These are phyloP conservation scores for Brachypalpus laphriformis DNA, from an alignment of 2,888 invertebrate species.

Conservation along the genomic window DNA sequence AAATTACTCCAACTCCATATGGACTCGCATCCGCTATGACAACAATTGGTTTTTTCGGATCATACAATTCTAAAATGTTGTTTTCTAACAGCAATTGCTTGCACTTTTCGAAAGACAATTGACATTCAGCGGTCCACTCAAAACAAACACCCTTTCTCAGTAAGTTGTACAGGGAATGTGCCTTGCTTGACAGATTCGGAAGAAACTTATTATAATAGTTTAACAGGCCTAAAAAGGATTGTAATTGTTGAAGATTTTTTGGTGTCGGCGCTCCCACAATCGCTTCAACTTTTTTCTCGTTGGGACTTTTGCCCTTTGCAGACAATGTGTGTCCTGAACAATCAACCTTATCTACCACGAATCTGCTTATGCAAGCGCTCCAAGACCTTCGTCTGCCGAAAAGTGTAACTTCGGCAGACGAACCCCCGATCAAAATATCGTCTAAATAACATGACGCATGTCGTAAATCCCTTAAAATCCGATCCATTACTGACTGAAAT, in stretches of 20 bases:
- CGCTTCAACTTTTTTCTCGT: neutral
- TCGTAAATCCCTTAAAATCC: constrained; percentile 1
- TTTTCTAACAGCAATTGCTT: neutral
- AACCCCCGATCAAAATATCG: constrained; percentile 10
- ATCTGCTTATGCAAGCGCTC: neutral
- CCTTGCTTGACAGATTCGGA: neutral
- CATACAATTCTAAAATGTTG: constrained; percentile 25
- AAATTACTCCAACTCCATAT: constrained; percentile 36
- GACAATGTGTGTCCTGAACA: neutral
- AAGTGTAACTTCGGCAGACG: neutral
- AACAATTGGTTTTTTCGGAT: constrained; percentile 44
- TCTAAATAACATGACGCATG: constrained; percentile 10
- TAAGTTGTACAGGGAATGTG: neutral
- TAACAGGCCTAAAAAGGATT: no score
- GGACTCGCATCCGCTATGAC: constrained; percentile 40
- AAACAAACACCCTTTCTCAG: neutral
- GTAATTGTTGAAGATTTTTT: no score
- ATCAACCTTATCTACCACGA: neutral
- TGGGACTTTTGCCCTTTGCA: neutral
- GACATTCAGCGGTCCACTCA: neutral
- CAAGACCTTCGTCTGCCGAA: neutral
- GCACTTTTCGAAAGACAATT: neutral
- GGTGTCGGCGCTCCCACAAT: neutral
- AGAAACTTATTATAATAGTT: no score
- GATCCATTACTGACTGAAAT: constrained; percentile 7